Conservation (phyloP, 1,140 invertebrate genomes). For the Apis cerana region DNA sequence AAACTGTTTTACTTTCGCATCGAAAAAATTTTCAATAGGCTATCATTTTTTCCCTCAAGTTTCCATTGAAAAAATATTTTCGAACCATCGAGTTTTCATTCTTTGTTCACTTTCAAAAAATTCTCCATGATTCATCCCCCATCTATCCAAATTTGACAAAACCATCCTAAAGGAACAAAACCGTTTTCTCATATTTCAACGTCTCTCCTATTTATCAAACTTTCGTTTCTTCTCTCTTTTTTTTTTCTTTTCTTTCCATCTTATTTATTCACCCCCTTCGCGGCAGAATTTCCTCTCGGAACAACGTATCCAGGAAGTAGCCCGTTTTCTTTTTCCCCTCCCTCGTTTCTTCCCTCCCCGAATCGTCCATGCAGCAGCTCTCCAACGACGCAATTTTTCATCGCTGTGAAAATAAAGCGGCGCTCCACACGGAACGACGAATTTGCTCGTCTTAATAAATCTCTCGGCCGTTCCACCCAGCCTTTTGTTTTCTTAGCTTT, state of each 20-base stretch:
- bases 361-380: neutral
- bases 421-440: neutral
- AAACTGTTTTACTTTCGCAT: no score
- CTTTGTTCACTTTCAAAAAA: neutral
- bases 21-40: neutral
- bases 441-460: slow-evolving; percentile 37
- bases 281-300: neutral
- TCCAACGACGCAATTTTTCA: slow-evolving; percentile 28
- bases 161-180: neutral
- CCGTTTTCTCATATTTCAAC: neutral
- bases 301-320: neutral
- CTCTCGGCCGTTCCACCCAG: slow-evolving; percentile 17
- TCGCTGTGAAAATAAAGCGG: slow-evolving; percentile 26
- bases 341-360: no score
- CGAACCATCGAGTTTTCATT: neutral
- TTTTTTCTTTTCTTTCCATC: neutral
- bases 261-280: neutral
- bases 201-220: neutral
- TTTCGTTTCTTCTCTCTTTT: neutral
- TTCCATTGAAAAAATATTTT: neutral
- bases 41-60: neutral
- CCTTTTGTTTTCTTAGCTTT: slow-evolving; percentile 31
- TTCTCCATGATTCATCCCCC: neutral
- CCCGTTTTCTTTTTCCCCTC: neutral
- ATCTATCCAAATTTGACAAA: neutral